phyloP scores from a whole-genome alignment of 2,888 invertebrate genomes.

The Rhyacophila evoluta region DNA sequence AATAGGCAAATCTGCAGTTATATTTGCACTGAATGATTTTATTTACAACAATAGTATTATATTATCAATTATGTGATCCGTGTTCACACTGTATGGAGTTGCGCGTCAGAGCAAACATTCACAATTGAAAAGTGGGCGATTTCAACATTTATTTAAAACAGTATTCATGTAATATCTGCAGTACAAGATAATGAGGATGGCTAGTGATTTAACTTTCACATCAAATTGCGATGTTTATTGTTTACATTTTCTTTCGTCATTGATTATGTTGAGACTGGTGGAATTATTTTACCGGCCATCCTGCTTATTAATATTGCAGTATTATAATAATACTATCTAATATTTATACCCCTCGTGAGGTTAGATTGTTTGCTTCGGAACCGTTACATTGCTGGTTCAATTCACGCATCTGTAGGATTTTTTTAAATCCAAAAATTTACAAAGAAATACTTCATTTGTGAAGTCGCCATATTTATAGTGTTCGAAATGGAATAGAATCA shows the following conservation, averaged over 20 bases:
- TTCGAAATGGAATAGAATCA: too few species aligned
- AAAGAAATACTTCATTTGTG: too few species aligned
- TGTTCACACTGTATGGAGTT: background rate
- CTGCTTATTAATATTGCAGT: background rate
- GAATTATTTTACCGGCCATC: background rate
- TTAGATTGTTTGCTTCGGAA: too few species aligned
- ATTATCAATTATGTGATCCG: background rate
- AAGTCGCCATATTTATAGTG: too few species aligned
- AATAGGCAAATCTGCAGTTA: too few species aligned
- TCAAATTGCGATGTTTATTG: constrained; percentile 16
- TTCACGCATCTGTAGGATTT: too few species aligned
- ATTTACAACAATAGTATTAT: too few species aligned
- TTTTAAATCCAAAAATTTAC: too few species aligned
- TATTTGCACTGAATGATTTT: too few species aligned
- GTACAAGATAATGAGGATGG: constrained; percentile 14
- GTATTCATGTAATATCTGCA: constrained; percentile 6
- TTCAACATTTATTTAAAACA: constrained; percentile 14
- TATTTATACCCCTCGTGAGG: too few species aligned
- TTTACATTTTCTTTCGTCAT: constrained; percentile 19
- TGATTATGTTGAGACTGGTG: background rate
- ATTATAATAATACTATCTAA: too few species aligned
- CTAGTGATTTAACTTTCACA: constrained; percentile 16
- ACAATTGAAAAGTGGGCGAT: constrained; percentile 24
- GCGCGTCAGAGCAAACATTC: constrained; percentile 9
- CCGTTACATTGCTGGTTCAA: too few species aligned